Percentiles rank a stretch among this genome's conserved stretches.
These are phyloP conservation scores for Xylota segnis DNA, from an alignment of 2,888 invertebrate species.

Conservation along the genomic window DNA sequence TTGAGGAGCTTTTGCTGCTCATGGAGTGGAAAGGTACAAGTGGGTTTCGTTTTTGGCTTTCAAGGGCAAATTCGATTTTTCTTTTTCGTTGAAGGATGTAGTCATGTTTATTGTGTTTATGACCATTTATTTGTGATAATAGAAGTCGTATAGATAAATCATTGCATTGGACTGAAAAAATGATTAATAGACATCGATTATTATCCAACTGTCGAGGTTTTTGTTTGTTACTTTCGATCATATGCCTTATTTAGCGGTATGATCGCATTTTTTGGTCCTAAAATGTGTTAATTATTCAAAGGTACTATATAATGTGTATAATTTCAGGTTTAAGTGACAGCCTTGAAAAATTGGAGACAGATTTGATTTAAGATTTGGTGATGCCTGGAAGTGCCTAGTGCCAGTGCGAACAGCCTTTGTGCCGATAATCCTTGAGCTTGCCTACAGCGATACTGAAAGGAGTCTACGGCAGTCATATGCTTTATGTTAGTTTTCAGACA, in stretches of 20 bases:
- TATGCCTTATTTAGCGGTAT: background rate
- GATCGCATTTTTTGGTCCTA: background rate
- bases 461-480: too few species aligned
- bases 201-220: background rate
- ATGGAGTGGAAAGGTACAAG: slow-evolving; percentile 3
- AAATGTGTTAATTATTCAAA: slow-evolving; percentile 14
- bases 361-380: too few species aligned
- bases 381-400: too few species aligned
- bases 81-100: background rate
- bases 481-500: too few species aligned
- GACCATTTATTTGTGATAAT: background rate
- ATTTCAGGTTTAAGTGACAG: too few species aligned
- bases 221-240: background rate
- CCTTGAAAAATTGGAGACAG: too few species aligned
- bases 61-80: background rate
- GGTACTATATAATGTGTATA: background rate
- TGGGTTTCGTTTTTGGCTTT: background rate
- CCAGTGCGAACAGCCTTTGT: too few species aligned
- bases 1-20: background rate
- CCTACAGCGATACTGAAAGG: too few species aligned
- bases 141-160: background rate
- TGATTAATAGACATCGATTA: background rate
- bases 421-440: too few species aligned
- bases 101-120: too few species aligned
- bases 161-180: background rate